These are phyloP conservation scores for Macrophya alboannulata DNA, from an alignment of 2,888 invertebrate genomes.

Conservation along the genomic window DNA sequence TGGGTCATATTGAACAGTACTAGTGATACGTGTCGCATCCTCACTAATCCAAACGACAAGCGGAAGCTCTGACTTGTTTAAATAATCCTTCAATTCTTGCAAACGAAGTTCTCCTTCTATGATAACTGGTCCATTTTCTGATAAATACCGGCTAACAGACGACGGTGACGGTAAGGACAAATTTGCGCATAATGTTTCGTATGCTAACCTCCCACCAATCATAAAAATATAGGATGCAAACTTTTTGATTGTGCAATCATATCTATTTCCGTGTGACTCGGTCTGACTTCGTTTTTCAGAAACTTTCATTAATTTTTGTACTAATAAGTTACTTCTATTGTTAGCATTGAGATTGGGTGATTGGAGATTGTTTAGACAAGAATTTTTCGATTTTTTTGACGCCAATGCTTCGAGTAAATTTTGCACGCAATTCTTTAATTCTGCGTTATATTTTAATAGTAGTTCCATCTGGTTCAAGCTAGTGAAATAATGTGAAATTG, in stretches of 20 bases:
- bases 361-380: neutral
- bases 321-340: conserved; percentile 11
- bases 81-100: conserved; percentile 61
- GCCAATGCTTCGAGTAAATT: conserved; percentile 25
- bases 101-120: conserved; percentile 60
- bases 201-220: conserved; percentile 61
- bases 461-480: conserved; percentile 27
- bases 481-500: conserved; percentile 8
- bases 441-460: conserved; percentile 24
- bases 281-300: conserved; percentile 27
- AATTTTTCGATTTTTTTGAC: neutral
- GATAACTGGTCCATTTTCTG: conserved; percentile 56
- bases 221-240: conserved; percentile 59
- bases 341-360: conserved; percentile 1
- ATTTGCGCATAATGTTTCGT: conserved; percentile 62
- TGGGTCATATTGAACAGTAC: conserved; percentile 62
- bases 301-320: conserved; percentile 24
- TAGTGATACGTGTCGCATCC: conserved; percentile 65
- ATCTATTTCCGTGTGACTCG: conserved; percentile 45
- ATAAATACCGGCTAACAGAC: conserved; percentile 55
- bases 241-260: conserved; percentile 52
- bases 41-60: conserved; percentile 63
- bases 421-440: conserved; percentile 19
- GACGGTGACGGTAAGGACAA: conserved; percentile 60
- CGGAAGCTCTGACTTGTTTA: conserved; percentile 59